Evolutionary conservation across 2,797 vertebrate species (phyloP).

Genomic region (Pachyuromys duprasi): DNA sequence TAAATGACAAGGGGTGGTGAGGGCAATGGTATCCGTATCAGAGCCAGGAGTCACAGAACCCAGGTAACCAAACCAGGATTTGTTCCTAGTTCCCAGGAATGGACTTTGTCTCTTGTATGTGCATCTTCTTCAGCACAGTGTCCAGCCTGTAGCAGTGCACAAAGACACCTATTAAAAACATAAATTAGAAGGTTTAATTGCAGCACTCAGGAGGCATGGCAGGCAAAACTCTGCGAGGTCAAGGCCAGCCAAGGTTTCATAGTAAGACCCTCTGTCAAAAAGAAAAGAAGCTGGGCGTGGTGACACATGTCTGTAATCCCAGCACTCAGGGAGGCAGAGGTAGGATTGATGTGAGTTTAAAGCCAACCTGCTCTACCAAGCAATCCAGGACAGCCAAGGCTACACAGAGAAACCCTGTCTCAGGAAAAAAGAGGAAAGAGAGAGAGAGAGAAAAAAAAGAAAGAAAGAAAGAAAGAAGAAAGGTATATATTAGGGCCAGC

Average conservation of each 20-base stretch:
- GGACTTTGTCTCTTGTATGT: background rate
- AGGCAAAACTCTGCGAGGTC: background rate
- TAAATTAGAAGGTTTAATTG: background rate
- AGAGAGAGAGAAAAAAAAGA: too few relatives aligned
- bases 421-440: too few relatives aligned
- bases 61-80: background rate
- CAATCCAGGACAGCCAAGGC: too few relatives aligned
- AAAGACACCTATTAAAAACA: background rate
- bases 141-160: background rate
- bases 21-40: background rate
- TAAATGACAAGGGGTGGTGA: background rate
- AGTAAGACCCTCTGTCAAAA: background rate
- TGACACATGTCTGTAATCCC: too few relatives aligned
- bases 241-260: background rate
- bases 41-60: background rate
- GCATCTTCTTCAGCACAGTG: background rate
- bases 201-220: background rate
- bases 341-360: too few relatives aligned
- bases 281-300: too few relatives aligned
- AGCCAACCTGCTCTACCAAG: too few relatives aligned
- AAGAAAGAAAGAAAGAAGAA: too few relatives aligned
- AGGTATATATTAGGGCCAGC: background rate
- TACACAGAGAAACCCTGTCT: too few relatives aligned
- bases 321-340: too few relatives aligned
- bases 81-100: background rate